phyloP scores from a whole-genome alignment of 2,797 vertebrate genomes.

The Saxicola maurus region DNA sequence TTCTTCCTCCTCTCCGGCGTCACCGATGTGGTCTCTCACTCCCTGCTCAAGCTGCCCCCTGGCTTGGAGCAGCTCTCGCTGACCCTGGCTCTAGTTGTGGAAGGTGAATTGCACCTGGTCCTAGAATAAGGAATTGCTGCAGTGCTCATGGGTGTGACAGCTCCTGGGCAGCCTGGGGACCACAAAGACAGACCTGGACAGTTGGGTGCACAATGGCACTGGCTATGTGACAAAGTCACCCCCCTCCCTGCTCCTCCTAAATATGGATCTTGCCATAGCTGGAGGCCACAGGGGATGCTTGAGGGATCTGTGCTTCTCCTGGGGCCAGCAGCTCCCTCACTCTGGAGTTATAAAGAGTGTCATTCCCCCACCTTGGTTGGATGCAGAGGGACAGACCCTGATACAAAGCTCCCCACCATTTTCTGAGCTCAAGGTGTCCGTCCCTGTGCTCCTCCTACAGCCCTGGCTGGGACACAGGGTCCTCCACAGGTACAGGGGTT shows the following conservation, averaged over 20 bases:
- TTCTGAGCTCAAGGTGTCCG: neutral
- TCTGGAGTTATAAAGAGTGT: neutral
- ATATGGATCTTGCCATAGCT: fast-evolving
- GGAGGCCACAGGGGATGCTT: neutral
- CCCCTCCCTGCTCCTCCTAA: neutral
- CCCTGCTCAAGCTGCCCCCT: slow-evolving; percentile 63
- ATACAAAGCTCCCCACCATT: neutral
- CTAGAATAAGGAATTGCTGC: neutral
- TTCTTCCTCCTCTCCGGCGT: slow-evolving; percentile 87
- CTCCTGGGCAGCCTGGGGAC: no score
- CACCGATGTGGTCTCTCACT: slow-evolving; percentile 64
- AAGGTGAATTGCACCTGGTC: slow-evolving; percentile 72
- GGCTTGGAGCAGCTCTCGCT: slow-evolving; percentile 80
- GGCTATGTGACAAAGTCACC: neutral
- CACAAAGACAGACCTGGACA: no score
- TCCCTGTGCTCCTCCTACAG: neutral
- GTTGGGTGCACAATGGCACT: fast-evolving
- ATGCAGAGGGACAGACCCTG: neutral
- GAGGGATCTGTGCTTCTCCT: neutral
- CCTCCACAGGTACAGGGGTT: fast-evolving
- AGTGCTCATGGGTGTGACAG: neutral
- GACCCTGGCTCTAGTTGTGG: slow-evolving; percentile 80
- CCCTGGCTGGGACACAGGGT: neutral
- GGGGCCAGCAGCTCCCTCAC: neutral
- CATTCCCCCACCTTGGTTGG: fast-evolving